Conservation (phyloP, 1,140 invertebrate genomes). For the Procambarus virginalis region DNA sequence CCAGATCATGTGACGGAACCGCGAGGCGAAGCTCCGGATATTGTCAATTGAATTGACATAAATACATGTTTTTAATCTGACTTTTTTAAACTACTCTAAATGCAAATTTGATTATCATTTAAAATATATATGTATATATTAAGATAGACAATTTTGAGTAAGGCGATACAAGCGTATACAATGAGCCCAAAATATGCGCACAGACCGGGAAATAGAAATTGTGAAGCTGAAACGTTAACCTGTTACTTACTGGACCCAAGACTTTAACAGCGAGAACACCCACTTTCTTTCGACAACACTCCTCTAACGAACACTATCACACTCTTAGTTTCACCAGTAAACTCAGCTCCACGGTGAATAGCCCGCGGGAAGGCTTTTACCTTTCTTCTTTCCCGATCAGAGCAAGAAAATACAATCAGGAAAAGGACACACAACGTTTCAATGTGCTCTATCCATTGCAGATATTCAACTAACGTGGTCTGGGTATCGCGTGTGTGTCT, state of each 20-base stretch:
- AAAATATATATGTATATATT: neutral
- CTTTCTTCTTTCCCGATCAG: conserved; percentile 44
- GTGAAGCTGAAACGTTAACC: neutral
- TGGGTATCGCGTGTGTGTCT: conserved; percentile 65
- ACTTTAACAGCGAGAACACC: neutral
- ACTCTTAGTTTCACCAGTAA: conserved; percentile 13
- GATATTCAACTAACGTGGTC: conserved; percentile 67
- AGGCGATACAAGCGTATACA: neutral
- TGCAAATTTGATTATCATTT: neutral
- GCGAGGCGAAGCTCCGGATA: too few relatives aligned
- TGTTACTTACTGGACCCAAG: conserved; percentile 29
- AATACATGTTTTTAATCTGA: too few relatives aligned
- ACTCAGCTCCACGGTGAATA: conserved; percentile 10
- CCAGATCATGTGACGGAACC: too few relatives aligned
- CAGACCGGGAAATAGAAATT: neutral
- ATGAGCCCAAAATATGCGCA: neutral
- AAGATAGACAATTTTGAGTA: neutral
- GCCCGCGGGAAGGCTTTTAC: conserved; percentile 31
- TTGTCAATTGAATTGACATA: too few relatives aligned
- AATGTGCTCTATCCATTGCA: conserved; percentile 64
- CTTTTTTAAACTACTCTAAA: neutral
- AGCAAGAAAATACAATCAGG: conserved; percentile 30
- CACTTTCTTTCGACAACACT: neutral
- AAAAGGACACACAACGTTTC: conserved; percentile 32
- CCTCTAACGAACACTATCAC: neutral